These are phyloP conservation scores for Daptonema setosum DNA, from an alignment of 2,888 invertebrate genomes.

Conservation along the genomic window DNA sequence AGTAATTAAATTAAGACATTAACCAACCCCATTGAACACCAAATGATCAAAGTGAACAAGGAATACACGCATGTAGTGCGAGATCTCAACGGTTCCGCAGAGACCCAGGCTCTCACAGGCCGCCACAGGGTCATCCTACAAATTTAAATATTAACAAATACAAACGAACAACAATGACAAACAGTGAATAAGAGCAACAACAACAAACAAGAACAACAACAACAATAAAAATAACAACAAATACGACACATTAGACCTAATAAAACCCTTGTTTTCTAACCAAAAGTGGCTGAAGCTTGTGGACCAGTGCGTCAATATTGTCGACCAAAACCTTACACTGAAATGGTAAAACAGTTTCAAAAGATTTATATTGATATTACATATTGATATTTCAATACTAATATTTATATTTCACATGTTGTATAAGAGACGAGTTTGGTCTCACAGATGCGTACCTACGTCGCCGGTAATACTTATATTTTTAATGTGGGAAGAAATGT, in stretches of 20 bases:
- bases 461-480: too few relatives aligned
- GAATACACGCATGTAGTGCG: not conserved
- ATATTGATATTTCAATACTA: not conserved
- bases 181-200: too few relatives aligned
- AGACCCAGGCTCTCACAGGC: not conserved
- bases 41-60: not conserved
- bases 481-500: too few relatives aligned
- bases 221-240: too few relatives aligned
- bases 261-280: too few relatives aligned
- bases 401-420: too few relatives aligned
- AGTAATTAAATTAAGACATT: not conserved
- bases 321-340: conserved; percentile 11
- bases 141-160: too few relatives aligned
- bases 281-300: conserved; percentile 19
- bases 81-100: not conserved
- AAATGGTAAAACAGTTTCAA: not conserved
- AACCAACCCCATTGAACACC: not conserved
- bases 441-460: too few relatives aligned
- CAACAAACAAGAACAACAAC: too few relatives aligned
- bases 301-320: conserved; percentile 19
- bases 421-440: too few relatives aligned
- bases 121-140: not conserved
- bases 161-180: too few relatives aligned
- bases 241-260: too few relatives aligned
- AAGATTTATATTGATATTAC: not conserved